Evolutionary conservation across 2,113 vertebrate genomes (phyloP).

Genomic region (Myrmophylax atrothorax): DNA sequence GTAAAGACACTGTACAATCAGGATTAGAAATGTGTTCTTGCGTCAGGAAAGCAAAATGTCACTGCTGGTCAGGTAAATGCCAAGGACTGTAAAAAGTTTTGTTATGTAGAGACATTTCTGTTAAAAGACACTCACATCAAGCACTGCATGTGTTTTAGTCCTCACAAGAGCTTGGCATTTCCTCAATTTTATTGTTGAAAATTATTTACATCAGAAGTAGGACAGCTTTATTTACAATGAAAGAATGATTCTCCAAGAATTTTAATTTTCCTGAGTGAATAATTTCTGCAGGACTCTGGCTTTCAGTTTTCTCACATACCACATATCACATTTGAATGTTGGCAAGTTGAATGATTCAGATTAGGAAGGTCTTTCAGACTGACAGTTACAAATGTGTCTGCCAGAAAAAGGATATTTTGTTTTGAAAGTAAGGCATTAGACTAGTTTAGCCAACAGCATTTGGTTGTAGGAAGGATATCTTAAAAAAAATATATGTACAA

Average conservation of each 20-base stretch:
- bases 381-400: neutral
- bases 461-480: neutral
- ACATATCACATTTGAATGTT: neutral
- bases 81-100: neutral
- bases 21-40: neutral
- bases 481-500: neutral
- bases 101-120: neutral
- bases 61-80: neutral
- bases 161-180: neutral
- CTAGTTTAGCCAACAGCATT: neutral
- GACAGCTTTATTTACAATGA: neutral
- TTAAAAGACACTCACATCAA: neutral
- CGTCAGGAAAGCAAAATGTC: neutral
- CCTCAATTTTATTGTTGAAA: neutral
- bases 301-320: neutral
- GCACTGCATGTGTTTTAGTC: neutral
- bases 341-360: neutral
- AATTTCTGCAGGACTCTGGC: neutral
- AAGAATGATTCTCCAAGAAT: neutral
- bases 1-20: neutral
- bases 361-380: neutral
- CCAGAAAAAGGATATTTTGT: neutral
- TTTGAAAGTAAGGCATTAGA: neutral
- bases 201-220: neutral
- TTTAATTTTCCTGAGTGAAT: neutral